Percentiles rank a stretch among this genome's conserved stretches.
phyloP scores from a whole-genome alignment of 30 jellyfish, hydroid and myxozoan species.

The Hydra vulgaris region DNA sequence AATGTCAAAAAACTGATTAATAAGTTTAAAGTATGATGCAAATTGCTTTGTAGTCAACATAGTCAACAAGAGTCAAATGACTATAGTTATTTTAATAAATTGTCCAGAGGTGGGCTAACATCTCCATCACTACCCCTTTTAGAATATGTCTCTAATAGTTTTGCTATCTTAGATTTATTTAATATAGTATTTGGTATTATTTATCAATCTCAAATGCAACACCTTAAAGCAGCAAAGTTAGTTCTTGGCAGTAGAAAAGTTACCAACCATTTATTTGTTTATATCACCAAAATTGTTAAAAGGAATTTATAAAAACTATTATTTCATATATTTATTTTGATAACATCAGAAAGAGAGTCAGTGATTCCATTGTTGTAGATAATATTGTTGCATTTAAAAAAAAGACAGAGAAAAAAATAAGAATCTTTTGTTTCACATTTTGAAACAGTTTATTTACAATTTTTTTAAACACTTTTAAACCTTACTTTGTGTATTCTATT shows the following conservation, averaged over 20 bases:
- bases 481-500: background rate
- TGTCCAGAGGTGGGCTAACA: conserved; percentile 14
- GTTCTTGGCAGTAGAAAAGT: conserved; percentile 3
- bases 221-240: conserved; percentile 11
- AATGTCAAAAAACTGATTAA: background rate
- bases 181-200: background rate
- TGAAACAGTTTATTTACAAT: background rate
- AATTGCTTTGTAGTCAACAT: conserved; percentile 5
- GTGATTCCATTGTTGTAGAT: background rate
- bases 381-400: conserved; percentile 6
- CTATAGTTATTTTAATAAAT: background rate
- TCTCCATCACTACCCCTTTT: background rate
- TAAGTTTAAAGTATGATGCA: background rate
- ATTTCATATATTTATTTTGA: conserved; percentile 4
- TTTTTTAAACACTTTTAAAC: background rate
- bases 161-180: background rate
- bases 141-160: conserved; percentile 2
- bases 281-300: background rate
- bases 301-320: background rate
- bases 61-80: conserved; percentile 6
- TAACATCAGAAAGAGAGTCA: conserved; percentile 4
- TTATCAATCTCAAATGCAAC: background rate
- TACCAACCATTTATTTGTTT: background rate
- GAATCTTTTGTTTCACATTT: conserved; percentile 1
- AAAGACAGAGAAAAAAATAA: conserved; percentile 1